phyloP scores from a whole-genome alignment of 2,888 invertebrate species.

The Tipula unca region DNA sequence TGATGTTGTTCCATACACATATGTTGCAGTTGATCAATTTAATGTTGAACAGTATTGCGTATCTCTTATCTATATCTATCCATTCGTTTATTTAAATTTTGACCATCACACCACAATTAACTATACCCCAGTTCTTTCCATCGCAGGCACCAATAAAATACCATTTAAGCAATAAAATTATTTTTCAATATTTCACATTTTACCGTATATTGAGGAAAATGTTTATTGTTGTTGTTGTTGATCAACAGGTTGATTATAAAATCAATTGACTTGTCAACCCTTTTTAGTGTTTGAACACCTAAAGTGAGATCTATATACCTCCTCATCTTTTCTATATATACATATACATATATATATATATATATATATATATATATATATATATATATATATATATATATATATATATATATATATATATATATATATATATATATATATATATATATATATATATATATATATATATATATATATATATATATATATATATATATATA shows the following conservation, averaged over 20 bases:
- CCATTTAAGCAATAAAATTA: not conserved
- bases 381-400: not conserved
- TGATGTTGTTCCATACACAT: not conserved
- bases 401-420: not conserved
- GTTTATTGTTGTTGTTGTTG: not conserved
- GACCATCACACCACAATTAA: not conserved
- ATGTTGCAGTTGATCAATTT: not conserved
- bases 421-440: not conserved
- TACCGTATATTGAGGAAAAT: not conserved
- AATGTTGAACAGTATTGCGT: not conserved
- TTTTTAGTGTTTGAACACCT: not conserved
- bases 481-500: not conserved
- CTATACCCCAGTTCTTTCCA: not conserved
- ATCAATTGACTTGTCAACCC: constrained; percentile 14
- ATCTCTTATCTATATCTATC: not conserved
- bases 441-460: not conserved
- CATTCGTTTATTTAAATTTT: not conserved
- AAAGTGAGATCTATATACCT: not conserved
- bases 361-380: not conserved
- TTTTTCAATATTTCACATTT: not conserved
- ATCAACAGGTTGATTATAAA: constrained; percentile 14
- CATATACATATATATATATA: not conserved
- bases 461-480: not conserved
- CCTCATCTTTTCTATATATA: not conserved
- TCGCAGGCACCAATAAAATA: not conserved